A percentile compares a stretch with the other conserved stretches of the same genome.
Conservation (phyloP, 2,797 vertebrate genomes). For the Lagodon rhomboides region DNA sequence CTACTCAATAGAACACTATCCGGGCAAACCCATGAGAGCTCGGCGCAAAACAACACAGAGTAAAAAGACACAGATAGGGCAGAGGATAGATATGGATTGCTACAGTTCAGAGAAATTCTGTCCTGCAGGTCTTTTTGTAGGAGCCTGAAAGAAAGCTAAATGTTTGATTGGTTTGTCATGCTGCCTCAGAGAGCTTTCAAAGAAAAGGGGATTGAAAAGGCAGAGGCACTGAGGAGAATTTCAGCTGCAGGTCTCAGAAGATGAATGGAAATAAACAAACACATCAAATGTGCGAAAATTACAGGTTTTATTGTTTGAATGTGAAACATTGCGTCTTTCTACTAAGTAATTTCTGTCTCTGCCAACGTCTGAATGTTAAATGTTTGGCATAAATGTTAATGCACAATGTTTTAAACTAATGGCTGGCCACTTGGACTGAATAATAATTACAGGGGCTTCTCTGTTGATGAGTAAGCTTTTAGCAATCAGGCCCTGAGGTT, state of each 20-base stretch:
- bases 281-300: constrained; percentile 10
- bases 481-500: constrained; percentile 11
- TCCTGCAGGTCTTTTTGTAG: constrained; percentile 5
- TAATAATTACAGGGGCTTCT: constrained; percentile 23
- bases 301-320: constrained; percentile 15
- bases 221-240: constrained; percentile 4
- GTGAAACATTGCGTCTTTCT: constrained; percentile 9
- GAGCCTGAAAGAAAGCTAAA: constrained; percentile 24
- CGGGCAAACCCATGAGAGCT: constrained; percentile 13
- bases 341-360: constrained; percentile 7
- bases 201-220: constrained; percentile 11
- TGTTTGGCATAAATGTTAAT: constrained; percentile 9
- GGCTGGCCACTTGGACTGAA: background rate
- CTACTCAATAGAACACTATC: constrained; percentile 39
- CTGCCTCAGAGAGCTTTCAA: background rate
- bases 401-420: background rate
- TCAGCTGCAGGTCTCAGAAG: background rate
- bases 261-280: constrained; percentile 23
- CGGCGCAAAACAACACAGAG: background rate
- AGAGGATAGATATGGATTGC: constrained; percentile 39
- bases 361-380: background rate
- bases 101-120: constrained; percentile 26
- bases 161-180: constrained; percentile 15
- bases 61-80: constrained; percentile 14
- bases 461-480: constrained; percentile 27